These are phyloP conservation scores for Brachypterus glaber DNA, from an alignment of 2,888 invertebrate genomes.

Conservation along the genomic window DNA sequence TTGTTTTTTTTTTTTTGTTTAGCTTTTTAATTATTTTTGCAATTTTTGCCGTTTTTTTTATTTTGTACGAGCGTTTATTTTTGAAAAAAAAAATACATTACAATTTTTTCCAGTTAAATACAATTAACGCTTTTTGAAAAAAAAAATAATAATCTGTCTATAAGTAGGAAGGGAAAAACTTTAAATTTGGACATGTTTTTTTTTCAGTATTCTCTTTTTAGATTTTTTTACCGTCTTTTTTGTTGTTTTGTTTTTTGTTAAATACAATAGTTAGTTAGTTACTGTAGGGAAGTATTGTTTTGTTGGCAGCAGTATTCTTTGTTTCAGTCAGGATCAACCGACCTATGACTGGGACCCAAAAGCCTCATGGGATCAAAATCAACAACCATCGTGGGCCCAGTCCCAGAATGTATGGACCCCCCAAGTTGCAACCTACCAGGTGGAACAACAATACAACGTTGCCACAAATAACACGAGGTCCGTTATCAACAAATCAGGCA, in stretches of 20 bases:
- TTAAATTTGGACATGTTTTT: not conserved
- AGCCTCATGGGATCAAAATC: slow-evolving; percentile 36
- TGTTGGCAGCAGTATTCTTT: too few relatives aligned
- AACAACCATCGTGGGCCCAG: slow-evolving; percentile 35
- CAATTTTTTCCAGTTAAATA: too few relatives aligned
- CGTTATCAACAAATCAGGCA: slow-evolving; percentile 32
- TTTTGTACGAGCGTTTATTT: not conserved
- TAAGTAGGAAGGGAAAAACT: too few relatives aligned
- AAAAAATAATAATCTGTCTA: too few relatives aligned
- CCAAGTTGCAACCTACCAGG: slow-evolving; percentile 33
- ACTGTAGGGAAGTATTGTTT: too few relatives aligned
- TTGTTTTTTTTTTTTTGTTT: too few relatives aligned
- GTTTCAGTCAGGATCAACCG: slow-evolving; percentile 30
- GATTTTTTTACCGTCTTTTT: slow-evolving; percentile 11
- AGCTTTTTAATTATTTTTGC: slow-evolving; percentile 1
- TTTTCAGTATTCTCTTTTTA: not conserved
- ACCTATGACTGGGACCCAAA: slow-evolving; percentile 37
- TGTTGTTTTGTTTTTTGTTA: too few relatives aligned
- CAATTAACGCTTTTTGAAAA: too few relatives aligned
- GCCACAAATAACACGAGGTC: slow-evolving; percentile 38
- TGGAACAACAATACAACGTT: slow-evolving; percentile 39
- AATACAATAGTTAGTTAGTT: too few relatives aligned
- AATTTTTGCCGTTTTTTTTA: not conserved
- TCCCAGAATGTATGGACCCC: slow-evolving; percentile 14
- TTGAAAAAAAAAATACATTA: too few relatives aligned